Base-by-base conservation (phyloP, 2,797 vertebrate species). In the Distichodus sexfasciatus region DNA sequence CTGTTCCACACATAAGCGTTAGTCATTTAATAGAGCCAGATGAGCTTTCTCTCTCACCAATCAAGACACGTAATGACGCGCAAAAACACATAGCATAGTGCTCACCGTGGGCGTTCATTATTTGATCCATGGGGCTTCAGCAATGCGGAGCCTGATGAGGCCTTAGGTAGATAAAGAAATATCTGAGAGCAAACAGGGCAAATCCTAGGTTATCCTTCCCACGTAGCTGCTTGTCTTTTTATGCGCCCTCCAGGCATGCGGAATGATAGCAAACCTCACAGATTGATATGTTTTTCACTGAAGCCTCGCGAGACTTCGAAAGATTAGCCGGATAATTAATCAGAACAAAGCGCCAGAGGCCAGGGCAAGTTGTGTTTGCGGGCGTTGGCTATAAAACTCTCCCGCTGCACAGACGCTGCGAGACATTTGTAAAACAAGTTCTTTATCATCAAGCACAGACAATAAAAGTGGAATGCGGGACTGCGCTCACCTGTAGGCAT, bases 111-210 rank as follows among this genome's bases (percentile, higher is more conserved):
- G 90, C 85, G 44, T 96, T 95, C 89, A 97, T 92, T 84, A 97
- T 95, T 75, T 87, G 88, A 0, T 90, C 86, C 74, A 96, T 86
- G 86, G 76, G 93, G 93, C 75, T 64, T 90, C 76, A 96, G 82
- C 73, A 84, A 58, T n/a, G 85, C 74, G 94, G 95, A 61, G 95
- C 92, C 70, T 92, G 92, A 78, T 97, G 92, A 71, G 95, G 95
- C 81, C 96, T 87, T 77, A 97, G 91, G 84, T 97, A 97, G 28
- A 92, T 96, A 87, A 96, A 96, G 81, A 97, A 97, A 89, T 94
- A 97, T 82, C 95, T 96, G 85, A 24, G 84, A 87, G 62, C 38
- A 50, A 54, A 68, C 36, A 66, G 46, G 35, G 36, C 12, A 28
- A 15, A 38, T 1, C 9, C 8, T 47, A 19, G 33, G 14, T 33